Conservation (phyloP, 2,888 invertebrate genomes). For the Subacronicta megacephala region DNA sequence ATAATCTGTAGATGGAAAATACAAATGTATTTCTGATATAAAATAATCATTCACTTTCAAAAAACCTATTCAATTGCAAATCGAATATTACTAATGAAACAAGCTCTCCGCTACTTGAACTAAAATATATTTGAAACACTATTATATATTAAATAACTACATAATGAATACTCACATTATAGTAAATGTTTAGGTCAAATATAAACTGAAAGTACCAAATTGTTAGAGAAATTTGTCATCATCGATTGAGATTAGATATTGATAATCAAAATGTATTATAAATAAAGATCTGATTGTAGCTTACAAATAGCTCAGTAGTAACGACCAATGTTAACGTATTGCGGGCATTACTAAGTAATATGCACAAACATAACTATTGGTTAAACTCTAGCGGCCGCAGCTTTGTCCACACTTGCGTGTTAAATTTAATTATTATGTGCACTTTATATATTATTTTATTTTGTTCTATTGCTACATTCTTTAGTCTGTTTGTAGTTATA, state of each 20-base stretch:
- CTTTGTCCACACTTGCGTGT: constrained; percentile 20
- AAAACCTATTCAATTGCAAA: constrained; percentile 8
- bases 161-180: constrained; percentile 45
- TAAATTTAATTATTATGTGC: constrained; percentile 5
- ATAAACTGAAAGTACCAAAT: constrained; percentile 26
- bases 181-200: constrained; percentile 46
- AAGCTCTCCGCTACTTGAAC: constrained; percentile 2
- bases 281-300: constrained; percentile 48
- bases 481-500: neutral
- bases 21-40: too few relatives aligned
- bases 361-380: constrained; percentile 54
- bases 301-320: constrained; percentile 43
- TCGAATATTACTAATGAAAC: neutral
- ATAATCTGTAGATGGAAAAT: neutral
- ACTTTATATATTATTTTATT: constrained; percentile 4
- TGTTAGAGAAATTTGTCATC: constrained; percentile 12
- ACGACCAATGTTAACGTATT: constrained; percentile 56
- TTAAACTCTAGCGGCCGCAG: constrained; percentile 5
- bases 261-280: constrained; percentile 33
- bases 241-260: constrained; percentile 51
- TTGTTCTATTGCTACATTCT: neutral
- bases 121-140: constrained; percentile 31
- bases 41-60: too few relatives aligned
- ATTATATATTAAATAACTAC: constrained; percentile 44
- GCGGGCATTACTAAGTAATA: constrained; percentile 59